These are phyloP conservation scores for Trematomus bernacchii DNA, from an alignment of 2,797 vertebrate species.

Conservation along the genomic window DNA sequence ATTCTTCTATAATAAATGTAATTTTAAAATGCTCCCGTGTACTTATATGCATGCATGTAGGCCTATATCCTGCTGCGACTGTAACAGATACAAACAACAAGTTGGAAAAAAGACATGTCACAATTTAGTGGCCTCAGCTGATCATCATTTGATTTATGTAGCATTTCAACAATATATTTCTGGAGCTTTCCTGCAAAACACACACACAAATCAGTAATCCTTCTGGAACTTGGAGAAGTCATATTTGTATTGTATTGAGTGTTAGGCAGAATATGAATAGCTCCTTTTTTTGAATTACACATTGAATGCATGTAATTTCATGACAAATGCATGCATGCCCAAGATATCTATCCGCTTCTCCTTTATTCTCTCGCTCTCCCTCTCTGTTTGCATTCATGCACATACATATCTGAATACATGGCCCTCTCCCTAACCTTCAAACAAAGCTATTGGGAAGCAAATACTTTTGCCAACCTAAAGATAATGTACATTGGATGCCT, in stretches of 20 bases:
- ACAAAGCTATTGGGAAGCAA: conserved; percentile 22
- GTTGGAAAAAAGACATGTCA: no score
- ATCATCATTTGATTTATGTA: conserved; percentile 21
- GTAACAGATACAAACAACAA: neutral
- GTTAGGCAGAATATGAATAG: conserved; percentile 3
- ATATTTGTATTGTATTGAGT: neutral
- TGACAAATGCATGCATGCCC: conserved; percentile 23
- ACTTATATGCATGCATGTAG: neutral
- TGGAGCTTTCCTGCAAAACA: conserved; percentile 5
- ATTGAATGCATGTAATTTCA: conserved; percentile 36
- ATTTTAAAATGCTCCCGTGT: neutral
- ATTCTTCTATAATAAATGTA: neutral
- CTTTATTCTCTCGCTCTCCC: neutral
- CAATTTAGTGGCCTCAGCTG: conserved; percentile 15
- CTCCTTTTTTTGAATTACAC: conserved; percentile 27
- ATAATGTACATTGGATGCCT: conserved; percentile 34
- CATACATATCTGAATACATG: conserved; percentile 9
- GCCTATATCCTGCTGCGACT: neutral
- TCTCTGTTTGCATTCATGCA: conserved; percentile 11
- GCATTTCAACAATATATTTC: conserved; percentile 6
- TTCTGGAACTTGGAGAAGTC: neutral
- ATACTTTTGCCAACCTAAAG: conserved; percentile 49
- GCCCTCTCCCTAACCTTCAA: conserved; percentile 18
- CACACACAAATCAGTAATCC: conserved; percentile 11
- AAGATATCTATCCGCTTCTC: neutral